Conservation (phyloP, 2,113 vertebrate genomes). For the Anas platyrhynchos region DNA sequence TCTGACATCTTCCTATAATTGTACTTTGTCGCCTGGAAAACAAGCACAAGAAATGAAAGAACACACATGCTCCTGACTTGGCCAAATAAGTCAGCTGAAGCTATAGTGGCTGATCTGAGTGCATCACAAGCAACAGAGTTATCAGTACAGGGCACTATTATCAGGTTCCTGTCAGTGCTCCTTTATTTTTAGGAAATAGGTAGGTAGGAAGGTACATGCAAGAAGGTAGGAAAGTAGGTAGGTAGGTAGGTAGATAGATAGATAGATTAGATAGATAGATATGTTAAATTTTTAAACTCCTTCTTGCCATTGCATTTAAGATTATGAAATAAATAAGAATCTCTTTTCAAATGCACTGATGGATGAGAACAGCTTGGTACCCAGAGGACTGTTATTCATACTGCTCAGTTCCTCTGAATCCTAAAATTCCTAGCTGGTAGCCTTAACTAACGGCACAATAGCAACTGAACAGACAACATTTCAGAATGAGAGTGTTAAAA, state of each 20-base stretch:
- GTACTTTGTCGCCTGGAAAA: neutral
- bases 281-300: neutral
- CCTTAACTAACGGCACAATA: neutral
- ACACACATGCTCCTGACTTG: neutral
- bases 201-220: too few relatives aligned
- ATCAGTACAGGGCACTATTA: rapidly evolving
- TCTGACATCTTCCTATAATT: neutral
- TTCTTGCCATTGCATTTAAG: neutral
- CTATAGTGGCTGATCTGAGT: neutral
- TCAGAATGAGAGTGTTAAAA: neutral
- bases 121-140: neutral
- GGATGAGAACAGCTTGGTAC: neutral
- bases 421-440: neutral
- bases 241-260: too few relatives aligned
- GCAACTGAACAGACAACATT: neutral
- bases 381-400: neutral
- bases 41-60: neutral
- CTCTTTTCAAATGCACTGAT: neutral
- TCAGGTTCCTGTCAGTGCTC: neutral
- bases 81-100: neutral
- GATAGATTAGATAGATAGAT: too few relatives aligned
- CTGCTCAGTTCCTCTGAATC: neutral
- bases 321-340: neutral
- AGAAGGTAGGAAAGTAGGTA: too few relatives aligned
- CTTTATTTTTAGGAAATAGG: neutral